phyloP scores from a whole-genome alignment of 2,113 vertebrate species.

The Panthera uncia region DNA sequence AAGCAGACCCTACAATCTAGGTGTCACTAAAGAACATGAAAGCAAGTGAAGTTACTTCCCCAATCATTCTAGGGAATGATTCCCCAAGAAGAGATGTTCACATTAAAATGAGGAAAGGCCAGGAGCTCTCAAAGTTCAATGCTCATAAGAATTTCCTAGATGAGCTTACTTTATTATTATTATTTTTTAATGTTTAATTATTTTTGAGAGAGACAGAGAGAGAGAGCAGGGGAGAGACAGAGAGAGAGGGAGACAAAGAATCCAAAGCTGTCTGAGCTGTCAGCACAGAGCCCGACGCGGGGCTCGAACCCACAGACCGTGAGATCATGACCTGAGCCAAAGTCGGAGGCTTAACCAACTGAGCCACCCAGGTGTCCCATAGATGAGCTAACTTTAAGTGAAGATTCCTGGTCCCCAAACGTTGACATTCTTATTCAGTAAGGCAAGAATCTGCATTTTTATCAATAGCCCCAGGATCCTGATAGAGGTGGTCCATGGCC shows the following conservation, averaged over 20 bases:
- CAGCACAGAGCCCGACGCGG: fast-evolving
- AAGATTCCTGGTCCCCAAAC: background rate
- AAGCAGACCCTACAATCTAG: background rate
- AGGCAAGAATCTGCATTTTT: background rate
- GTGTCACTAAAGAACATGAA: background rate
- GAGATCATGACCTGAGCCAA: too few species aligned
- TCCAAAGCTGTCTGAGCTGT: too few species aligned
- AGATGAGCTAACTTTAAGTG: background rate
- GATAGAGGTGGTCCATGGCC: too few species aligned
- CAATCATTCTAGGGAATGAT: background rate
- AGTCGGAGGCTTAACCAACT: too few species aligned
- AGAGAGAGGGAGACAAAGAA: too few species aligned
- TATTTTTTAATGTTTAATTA: too few species aligned
- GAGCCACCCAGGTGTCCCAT: too few species aligned
- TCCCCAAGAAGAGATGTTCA: background rate
- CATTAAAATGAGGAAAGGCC: background rate
- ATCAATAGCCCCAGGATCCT: background rate
- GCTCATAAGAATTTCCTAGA: background rate
- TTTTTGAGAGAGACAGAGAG: too few species aligned
- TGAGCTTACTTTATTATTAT: too few species aligned
- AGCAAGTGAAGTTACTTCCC: background rate
- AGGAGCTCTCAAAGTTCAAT: background rate
- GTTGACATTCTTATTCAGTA: background rate
- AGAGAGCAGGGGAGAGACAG: too few species aligned
- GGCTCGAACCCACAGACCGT: too few species aligned